Evolutionary conservation across 2,888 invertebrate genomes (phyloP), one percentile per base, ranked within the genome.

Genomic region (Brenthis ino): DNA sequence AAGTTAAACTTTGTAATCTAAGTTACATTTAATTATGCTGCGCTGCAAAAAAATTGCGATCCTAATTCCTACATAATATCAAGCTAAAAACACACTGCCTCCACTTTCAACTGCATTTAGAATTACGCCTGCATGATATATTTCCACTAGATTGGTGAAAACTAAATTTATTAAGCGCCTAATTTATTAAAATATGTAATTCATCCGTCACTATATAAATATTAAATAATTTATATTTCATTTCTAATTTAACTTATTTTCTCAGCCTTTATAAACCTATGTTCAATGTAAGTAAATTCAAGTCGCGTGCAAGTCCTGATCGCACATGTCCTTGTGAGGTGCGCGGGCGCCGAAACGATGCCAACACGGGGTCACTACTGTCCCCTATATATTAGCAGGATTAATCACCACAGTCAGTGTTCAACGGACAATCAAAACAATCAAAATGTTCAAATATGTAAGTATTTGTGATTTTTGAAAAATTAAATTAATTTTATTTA

Each of bases 361-460:
- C 88, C 89, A 89, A 86, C 82, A 82, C 82, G 77, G 86, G 89
- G 89, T 87, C 90, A 86, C 82, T 82, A 83, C 72, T 79, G 78
- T 77, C 83, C 85, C 85, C 82, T 92, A 91, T 90, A 91, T 84
- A 91, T 83, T 82, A 80, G 80, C 78, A 70, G 86, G 75, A 82
- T 77, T 75, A 75, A 74, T 69, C 72, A 77, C 72, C 81, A 75
- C 77, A 83, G 78, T 85, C 87, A 91, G 86, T 91, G 79, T 81
- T 82, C 77, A 71, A 80, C 79, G 74, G 76, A 82, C 83, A 74
- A 71, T 69, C 77, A 74, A 79, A 80, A 82, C 79, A 79, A 82
- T 77, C 86, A 93, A 87, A 80, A 93, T 93, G 93, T 93, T 90
- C 86, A 93, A 93, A 86, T 85, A 87, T 77, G 93, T 93, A 79